Evolutionary conservation across 2,888 invertebrate species (phyloP).

Genomic region (Morinoia aosen): DNA sequence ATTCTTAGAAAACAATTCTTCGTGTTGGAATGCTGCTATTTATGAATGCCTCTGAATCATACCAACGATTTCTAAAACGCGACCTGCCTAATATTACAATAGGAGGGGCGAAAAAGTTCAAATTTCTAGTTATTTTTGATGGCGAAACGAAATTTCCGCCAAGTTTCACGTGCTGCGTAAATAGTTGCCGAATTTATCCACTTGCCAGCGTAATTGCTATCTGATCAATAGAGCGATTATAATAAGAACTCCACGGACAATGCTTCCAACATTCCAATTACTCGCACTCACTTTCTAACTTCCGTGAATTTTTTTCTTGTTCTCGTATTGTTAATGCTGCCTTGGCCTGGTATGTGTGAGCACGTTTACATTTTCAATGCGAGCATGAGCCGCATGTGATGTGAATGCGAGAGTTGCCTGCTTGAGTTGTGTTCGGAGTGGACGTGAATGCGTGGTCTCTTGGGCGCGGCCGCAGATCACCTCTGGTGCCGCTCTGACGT

Average conservation of each 20-base stretch:
- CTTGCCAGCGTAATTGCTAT: neutral
- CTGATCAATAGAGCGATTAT: neutral
- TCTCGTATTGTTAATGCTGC: neutral
- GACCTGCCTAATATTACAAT: neutral
- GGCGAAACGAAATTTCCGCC: too few species aligned
- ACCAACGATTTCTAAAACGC: neutral
- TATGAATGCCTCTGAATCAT: neutral
- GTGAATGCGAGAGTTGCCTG: neutral
- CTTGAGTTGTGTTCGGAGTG: neutral
- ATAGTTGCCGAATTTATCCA: neutral
- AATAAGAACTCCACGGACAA: neutral
- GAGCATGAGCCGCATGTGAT: neutral
- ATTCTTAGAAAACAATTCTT: neutral
- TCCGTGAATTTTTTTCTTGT: neutral
- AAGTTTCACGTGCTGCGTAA: neutral
- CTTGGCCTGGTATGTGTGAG: neutral
- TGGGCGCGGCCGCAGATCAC: neutral
- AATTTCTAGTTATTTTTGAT: neutral
- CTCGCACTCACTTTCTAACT: neutral
- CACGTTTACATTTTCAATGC: neutral
- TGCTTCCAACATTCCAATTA: neutral
- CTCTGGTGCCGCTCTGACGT: neutral
- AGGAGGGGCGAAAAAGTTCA: neutral
- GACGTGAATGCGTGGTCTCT: neutral
- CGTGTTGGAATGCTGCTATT: neutral